Evolutionary conservation across 2,888 invertebrate species (phyloP), one percentile per base, ranked within the genome.

Genomic region (Leucozona laternaria): DNA sequence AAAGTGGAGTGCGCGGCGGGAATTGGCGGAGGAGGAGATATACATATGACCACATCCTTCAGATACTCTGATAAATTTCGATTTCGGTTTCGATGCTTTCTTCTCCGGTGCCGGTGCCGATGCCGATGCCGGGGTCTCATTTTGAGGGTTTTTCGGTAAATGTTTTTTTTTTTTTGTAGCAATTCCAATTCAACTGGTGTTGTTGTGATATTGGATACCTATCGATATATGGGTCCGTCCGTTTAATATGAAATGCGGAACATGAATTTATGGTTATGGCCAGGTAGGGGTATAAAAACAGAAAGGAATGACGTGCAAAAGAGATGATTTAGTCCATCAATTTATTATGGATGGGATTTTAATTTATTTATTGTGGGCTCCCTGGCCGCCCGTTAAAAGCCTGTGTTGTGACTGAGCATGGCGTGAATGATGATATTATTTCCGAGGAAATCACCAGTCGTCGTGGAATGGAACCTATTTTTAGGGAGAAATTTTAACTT

Each of bases 1-100:
- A 31, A 31, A 28, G 53, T 17, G 34, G 64, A 57, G 55, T 37
- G 57, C 17, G 64, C 17, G 37, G 20, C 13, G 8, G 10, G 10
- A 20, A 37, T 17, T 15, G 20, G 20, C 37, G 53, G 37, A 43
- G 58, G 48, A 45, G 53, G 31, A n/a, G 55, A 78, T 72, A 60
- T 77, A 68, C 75, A 60, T 77, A 68, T 71, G 45, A 66, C 50
- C 45, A 78, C 78, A 86, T 86, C 81, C 86, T 86, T 86, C 72
- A 70, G 78, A 57, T 58, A 66, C 53, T 53, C 68, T 85, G 82
- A 86, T 86, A 82, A 86, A 86, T 79, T 68, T 86, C 86, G 78
- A 86, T 86, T 86, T 86, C 81, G 68, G 77, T 81, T 85, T 77
- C 75, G 53, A 60, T 81, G 78, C 78, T 86, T 85, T 81, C 81